Percentiles rank a stretch among this genome's conserved stretches.
Evolutionary conservation across 2,797 vertebrate species (phyloP).

Genomic region (Liparis tanakae): DNA sequence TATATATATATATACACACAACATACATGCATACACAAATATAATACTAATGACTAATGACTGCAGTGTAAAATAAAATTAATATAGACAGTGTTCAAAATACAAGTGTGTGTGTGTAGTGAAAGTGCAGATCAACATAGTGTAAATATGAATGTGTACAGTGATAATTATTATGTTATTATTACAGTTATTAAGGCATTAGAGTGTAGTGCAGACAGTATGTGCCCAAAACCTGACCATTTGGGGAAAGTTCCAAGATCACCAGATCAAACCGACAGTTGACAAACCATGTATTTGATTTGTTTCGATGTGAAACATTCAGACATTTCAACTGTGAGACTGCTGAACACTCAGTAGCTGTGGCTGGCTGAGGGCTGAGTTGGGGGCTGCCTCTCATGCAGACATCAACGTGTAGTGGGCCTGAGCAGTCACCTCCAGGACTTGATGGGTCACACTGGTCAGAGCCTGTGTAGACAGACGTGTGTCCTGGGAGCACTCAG

Average conservation of each 20-base stretch:
- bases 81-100: no score
- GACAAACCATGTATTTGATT: neutral
- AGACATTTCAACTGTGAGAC: neutral
- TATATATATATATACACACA: no score
- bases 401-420: neutral
- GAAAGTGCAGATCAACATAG: no score
- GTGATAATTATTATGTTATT: no score
- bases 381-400: slow-evolving; percentile 1
- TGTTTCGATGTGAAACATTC: neutral
- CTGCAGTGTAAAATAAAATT: no score
- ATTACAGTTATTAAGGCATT: no score
- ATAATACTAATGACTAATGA: no score
- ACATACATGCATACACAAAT: no score
- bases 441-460: slow-evolving; percentile 19
- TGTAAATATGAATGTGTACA: no score
- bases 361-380: neutral
- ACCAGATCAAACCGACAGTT: neutral
- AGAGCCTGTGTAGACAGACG: slow-evolving; percentile 22
- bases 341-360: neutral
- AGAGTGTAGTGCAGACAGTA: neutral
- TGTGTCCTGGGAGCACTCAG: slow-evolving; percentile 38
- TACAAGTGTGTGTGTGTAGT: no score
- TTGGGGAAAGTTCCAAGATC: neutral
- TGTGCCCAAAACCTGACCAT: neutral
- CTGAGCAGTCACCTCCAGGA: slow-evolving; percentile 4